Conservation (phyloP, 37 sponge, comb jelly and placozoan species). For the Bolinopsis microptera region DNA sequence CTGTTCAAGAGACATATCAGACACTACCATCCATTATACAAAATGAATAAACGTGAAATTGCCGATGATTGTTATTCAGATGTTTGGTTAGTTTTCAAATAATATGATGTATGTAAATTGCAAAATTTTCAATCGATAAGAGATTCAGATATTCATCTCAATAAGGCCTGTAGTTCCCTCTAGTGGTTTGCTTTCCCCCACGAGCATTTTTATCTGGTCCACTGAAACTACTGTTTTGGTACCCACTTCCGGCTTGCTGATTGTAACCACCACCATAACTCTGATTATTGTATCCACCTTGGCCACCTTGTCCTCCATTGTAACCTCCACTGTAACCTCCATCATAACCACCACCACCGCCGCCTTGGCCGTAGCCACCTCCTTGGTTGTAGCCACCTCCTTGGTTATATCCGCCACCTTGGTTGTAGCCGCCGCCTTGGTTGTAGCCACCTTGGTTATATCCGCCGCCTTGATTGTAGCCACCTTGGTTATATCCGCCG, state of each 20-base stretch:
- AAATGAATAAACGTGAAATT: too few species aligned
- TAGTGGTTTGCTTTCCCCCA: neutral
- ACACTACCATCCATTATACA: too few species aligned
- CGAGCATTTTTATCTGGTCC: constrained; percentile 42
- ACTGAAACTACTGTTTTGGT: constrained; percentile 55
- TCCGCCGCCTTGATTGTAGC: neutral
- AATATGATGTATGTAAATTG: too few species aligned
- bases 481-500: neutral
- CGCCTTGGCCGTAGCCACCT: constrained; percentile 8
- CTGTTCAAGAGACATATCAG: too few species aligned
- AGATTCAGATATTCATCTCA: too few species aligned
- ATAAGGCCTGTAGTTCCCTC: constrained; percentile 48
- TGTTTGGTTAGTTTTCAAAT: too few species aligned
- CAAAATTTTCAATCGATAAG: too few species aligned
- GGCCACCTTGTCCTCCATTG: neutral
- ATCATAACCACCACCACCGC: constrained; percentile 39
- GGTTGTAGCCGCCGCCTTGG: neutral
- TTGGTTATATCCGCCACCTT: constrained; percentile 16
- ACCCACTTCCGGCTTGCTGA: constrained; percentile 12
- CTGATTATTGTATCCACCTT: constrained; percentile 1
- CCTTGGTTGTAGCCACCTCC: constrained; percentile 60
- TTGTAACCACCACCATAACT: neutral
- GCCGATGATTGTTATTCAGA: too few species aligned
- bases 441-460: neutral
- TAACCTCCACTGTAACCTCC: constrained; percentile 42